These are phyloP conservation scores for Euthynnus affinis DNA, from an alignment of 2,797 vertebrate species.

Conservation along the genomic window DNA sequence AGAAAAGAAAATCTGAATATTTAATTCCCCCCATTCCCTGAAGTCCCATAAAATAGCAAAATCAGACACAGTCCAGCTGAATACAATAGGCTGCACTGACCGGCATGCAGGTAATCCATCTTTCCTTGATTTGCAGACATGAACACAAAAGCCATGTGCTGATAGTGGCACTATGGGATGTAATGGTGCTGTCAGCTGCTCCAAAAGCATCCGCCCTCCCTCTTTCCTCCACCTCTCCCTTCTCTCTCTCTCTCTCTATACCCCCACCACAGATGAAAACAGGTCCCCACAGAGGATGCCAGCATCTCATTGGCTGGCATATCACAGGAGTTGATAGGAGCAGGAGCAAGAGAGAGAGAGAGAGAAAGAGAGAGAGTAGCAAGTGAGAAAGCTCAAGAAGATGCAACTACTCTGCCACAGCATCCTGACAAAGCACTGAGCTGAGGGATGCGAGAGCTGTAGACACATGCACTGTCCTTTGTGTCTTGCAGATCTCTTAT, in stretches of 20 bases:
- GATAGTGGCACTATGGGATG: conserved; percentile 75
- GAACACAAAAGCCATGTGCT: conserved; percentile 79
- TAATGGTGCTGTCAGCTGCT: conserved; percentile 80
- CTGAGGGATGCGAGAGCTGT: conserved; percentile 51
- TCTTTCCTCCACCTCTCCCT: conserved; percentile 15
- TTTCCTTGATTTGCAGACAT: conserved; percentile 70
- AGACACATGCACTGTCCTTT: conserved; percentile 30
- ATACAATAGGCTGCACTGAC: conserved; percentile 69
- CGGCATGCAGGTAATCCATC: conserved; percentile 76
- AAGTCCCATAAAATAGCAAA: conserved; percentile 39
- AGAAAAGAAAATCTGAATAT: conserved; percentile 8
- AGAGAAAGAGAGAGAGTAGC: conserved; percentile 28
- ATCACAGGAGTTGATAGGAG: conserved; percentile 73
- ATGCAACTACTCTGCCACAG: conserved; percentile 75
- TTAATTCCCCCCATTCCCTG: background rate
- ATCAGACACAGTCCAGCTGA: conserved; percentile 29
- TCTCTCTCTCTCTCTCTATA: conserved; percentile 28
- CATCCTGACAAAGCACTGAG: conserved; percentile 67
- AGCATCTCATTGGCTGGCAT: conserved; percentile 82
- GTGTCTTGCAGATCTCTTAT: conserved; percentile 24
- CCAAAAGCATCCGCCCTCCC: conserved; percentile 63
- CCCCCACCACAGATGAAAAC: conserved; percentile 71
- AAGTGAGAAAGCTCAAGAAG: conserved; percentile 68
- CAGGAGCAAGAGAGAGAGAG: conserved; percentile 27
- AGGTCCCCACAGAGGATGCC: conserved; percentile 78